Conservation (phyloP, 2,797 vertebrate species). For the Liparis tanakae region DNA sequence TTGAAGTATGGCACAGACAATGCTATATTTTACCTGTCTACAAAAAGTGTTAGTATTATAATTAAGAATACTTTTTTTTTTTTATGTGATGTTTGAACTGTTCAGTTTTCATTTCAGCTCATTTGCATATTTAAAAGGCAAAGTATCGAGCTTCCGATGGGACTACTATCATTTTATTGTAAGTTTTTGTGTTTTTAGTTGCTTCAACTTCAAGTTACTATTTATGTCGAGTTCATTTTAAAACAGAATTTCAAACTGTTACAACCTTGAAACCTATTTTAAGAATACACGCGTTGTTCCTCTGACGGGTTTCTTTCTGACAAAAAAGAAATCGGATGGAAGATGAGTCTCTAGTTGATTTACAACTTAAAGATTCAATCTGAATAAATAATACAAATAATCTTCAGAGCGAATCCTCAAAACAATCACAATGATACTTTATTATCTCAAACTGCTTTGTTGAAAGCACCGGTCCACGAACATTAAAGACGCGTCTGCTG, state of each 20-base stretch:
- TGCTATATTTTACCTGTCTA: slow-evolving; percentile 80
- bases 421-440: not conserved
- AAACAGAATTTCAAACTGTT: slow-evolving; percentile 33
- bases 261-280: not conserved
- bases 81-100: slow-evolving; percentile 30
- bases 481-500: not conserved
- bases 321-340: not conserved
- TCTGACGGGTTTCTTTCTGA: slow-evolving; percentile 6
- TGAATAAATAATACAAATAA: not conserved
- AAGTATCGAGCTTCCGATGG: slow-evolving; percentile 21
- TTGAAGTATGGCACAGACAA: slow-evolving; percentile 64
- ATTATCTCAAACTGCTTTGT: not conserved
- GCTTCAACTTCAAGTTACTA: slow-evolving; percentile 39
- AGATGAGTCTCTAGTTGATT: not conserved
- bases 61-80: slow-evolving; percentile 42
- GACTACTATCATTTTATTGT: slow-evolving; percentile 16
- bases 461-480: not conserved
- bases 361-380: not conserved
- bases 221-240: slow-evolving; percentile 40
- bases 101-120: slow-evolving; percentile 40
- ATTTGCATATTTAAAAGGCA: slow-evolving; percentile 24
- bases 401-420: not conserved
- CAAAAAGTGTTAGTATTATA: slow-evolving; percentile 73
- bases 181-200: slow-evolving; percentile 23
- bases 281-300: not conserved